Percentiles rank a stretch among this genome's conserved stretches.
phyloP scores from a whole-genome alignment of 2,797 vertebrate genomes.

The Sebastes vulpes region DNA sequence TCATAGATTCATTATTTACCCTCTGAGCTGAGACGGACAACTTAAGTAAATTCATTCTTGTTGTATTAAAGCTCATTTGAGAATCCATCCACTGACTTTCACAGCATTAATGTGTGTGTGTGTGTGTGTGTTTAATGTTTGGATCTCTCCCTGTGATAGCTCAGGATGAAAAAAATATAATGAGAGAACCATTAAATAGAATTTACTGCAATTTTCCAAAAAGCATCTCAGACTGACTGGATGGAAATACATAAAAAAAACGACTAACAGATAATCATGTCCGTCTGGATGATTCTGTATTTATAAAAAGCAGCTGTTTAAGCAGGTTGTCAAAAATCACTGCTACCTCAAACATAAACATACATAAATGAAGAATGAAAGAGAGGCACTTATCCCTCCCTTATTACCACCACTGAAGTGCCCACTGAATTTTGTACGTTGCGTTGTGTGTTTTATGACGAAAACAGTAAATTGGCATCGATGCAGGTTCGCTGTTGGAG shows the following conservation, averaged over 20 bases:
- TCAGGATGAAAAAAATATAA: background rate
- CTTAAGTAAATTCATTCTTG: background rate
- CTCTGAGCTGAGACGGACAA: background rate
- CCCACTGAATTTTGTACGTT: too few relatives aligned
- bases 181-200: slow-evolving; percentile 12
- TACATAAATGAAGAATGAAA: background rate
- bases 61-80: background rate
- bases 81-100: background rate
- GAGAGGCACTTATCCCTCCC: background rate
- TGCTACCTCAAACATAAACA: background rate
- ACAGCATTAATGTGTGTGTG: too few relatives aligned
- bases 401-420: too few relatives aligned
- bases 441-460: too few relatives aligned
- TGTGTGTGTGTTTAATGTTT: background rate
- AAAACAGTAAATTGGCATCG: too few relatives aligned
- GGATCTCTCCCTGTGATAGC: background rate
- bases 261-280: background rate
- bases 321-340: too few relatives aligned
- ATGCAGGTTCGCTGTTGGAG: too few relatives aligned
- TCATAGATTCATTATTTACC: background rate
- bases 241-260: background rate
- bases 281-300: background rate
- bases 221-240: background rate
- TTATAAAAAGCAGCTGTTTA: too few relatives aligned
- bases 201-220: slow-evolving; percentile 3